Percentiles rank a stretch among this genome's conserved stretches.
Conservation (phyloP, 2,113 vertebrate species). For the Balaeniceps rex region DNA sequence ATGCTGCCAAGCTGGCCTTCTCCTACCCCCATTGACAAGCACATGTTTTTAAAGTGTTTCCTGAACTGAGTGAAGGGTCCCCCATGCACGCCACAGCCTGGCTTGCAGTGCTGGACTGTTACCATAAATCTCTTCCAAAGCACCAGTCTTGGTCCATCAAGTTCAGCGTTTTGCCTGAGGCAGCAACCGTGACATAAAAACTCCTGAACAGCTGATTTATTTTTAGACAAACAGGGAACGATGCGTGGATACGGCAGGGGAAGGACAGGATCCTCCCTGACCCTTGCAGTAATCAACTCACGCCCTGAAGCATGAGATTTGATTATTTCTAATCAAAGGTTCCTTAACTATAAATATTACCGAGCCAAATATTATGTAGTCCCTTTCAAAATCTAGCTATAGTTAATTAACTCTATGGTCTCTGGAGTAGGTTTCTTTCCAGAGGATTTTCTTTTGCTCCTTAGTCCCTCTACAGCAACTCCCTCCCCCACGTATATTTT, state of each 20-base stretch:
- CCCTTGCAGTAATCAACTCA: background rate
- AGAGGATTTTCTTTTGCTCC: background rate
- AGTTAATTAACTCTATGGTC: background rate
- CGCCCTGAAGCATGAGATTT: background rate
- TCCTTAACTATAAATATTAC: background rate
- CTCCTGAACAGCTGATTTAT: background rate
- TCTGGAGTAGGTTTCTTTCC: background rate
- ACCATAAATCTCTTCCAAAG: background rate
- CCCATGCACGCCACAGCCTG: fast-evolving
- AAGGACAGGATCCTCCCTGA: background rate
- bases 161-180: background rate
- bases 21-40: background rate
- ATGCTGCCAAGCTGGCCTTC: background rate
- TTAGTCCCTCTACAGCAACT: background rate
- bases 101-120: background rate
- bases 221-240: background rate
- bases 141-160: background rate
- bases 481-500: background rate
- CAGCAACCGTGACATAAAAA: background rate
- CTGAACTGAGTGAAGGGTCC: background rate
- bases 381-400: background rate
- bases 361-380: background rate
- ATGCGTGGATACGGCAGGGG: background rate
- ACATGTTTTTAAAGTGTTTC: background rate
- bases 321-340: background rate